Percentiles rank a stretch among this genome's conserved stretches.
phyloP scores from a whole-genome alignment of 2,797 vertebrate species.

The Scolopax bukidnonensis region DNA sequence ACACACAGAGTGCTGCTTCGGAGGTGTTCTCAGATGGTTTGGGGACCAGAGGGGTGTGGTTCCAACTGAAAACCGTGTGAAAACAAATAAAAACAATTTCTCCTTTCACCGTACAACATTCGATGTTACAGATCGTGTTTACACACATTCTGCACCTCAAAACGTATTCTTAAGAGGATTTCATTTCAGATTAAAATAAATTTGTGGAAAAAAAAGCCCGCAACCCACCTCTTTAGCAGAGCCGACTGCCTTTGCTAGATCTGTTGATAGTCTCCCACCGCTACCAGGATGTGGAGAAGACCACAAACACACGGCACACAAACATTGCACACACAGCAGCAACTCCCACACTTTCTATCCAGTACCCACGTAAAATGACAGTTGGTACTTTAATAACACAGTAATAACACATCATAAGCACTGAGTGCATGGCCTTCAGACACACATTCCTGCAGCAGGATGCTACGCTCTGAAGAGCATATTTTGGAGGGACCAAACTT shows the following conservation, averaged over 20 bases:
- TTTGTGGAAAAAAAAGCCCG: not conserved
- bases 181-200: conserved; percentile 31
- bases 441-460: not conserved
- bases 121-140: not conserved
- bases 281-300: not conserved
- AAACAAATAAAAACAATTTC: conserved; percentile 27
- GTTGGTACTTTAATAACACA: not conserved
- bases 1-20: conserved; percentile 62
- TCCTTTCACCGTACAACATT: conserved; percentile 21
- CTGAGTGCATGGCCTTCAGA: not conserved
- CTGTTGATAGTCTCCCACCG: not conserved
- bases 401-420: not conserved
- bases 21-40: conserved; percentile 58
- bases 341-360: not conserved
- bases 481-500: not conserved
- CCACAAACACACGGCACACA: not conserved
- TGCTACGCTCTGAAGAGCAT: not conserved
- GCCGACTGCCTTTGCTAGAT: not conserved
- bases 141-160: not conserved
- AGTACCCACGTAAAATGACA: not conserved
- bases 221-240: not conserved
- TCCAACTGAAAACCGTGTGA: conserved; percentile 18
- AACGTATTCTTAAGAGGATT: not conserved
- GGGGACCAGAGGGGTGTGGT: conserved; percentile 40
- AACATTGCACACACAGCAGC: not conserved